Base-by-base conservation (phyloP, 2,113 vertebrate genomes). In the Apaloderma vittatum region DNA sequence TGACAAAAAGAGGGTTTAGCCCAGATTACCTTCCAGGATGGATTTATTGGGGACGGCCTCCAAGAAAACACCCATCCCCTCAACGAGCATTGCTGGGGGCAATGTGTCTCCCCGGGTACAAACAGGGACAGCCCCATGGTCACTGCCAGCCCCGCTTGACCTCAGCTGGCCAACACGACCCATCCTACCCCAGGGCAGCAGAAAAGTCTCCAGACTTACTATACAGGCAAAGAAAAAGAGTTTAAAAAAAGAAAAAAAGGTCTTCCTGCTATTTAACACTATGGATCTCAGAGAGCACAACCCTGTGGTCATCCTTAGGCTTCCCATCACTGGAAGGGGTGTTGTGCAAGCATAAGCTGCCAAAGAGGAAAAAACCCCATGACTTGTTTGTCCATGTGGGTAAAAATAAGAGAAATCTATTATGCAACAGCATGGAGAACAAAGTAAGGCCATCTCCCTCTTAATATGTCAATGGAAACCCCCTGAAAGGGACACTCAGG, bases 361-460 rank as follows among this genome's bases (percentile, higher is more conserved):
- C 0, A 2, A 94, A 34, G n/a, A 54, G 30, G 21, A 4, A 46
- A 46, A 51, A 43, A 29, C 51, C 17, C 11, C 15, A 27, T 0
- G 1, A 52, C 9, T 54, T 1, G 3, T 3, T 26, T 0, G 5
- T 36, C 20, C 14, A 6, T 1, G 24, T 0, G 10, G 55, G 14
- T 26, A 51, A 84, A 91, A 34, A 37, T 37, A 72, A 54, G 20
- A 49, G 6, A 67, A 88, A 70, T 13, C 43, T 55, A 57, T 37
- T 30, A 12, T 3, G 21, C 27, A 43, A n/a, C 21, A 63, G 37
- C 2, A 4, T 0, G 16, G 45, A 55, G 52, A 73, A 36, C 8
- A 12, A 74, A 83, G 51, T 5, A 68, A 72, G 0, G 0, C 36
- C 24, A 30, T 14, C 30, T 59, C 49, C 45, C 30, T 26, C 23